These are phyloP conservation scores for Drosophila birchii DNA, from an alignment of 2,888 invertebrate genomes.

Conservation along the genomic window DNA sequence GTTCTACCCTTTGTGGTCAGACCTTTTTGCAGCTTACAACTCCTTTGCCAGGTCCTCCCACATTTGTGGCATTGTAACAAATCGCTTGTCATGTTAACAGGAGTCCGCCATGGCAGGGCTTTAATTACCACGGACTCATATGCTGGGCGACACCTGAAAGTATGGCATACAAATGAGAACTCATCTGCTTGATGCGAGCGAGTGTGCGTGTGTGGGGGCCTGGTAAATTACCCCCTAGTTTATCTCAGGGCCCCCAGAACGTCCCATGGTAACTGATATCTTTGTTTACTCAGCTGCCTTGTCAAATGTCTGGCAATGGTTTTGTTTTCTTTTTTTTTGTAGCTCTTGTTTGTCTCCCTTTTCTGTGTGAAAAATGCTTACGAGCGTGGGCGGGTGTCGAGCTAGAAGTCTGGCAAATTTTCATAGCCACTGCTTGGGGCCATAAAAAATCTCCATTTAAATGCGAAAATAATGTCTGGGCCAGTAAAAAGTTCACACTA, in stretches of 20 bases:
- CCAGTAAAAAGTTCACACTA: constrained; percentile 27
- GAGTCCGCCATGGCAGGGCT: constrained; percentile 13
- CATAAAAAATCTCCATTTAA: constrained; percentile 27
- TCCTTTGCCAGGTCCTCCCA: not conserved
- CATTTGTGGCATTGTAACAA: constrained; percentile 24
- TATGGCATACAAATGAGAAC: constrained; percentile 30
- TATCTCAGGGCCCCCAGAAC: constrained; percentile 13
- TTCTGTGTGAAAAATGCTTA: constrained; percentile 25
- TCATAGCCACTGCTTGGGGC: not conserved
- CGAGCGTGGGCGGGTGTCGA: constrained; percentile 10
- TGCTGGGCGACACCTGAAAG: constrained; percentile 36
- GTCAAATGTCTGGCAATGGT: constrained; percentile 27
- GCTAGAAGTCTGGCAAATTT: constrained; percentile 15
- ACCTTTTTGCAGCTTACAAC: constrained; percentile 3
- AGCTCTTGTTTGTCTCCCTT: constrained; percentile 2
- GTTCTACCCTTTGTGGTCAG: not conserved
- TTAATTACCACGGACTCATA: constrained; percentile 41
- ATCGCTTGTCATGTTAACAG: constrained; percentile 42
- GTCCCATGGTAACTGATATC: constrained; percentile 54
- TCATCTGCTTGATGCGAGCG: constrained; percentile 27
- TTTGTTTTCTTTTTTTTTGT: constrained; percentile 6
- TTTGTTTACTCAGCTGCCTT: constrained; percentile 51
- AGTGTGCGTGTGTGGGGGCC: not conserved
- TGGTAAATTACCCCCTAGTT: constrained; percentile 27
- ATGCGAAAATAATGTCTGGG: constrained; percentile 22